Base-by-base conservation (phyloP, 2,113 vertebrate genomes). In the Hirundichthys speculiger region DNA sequence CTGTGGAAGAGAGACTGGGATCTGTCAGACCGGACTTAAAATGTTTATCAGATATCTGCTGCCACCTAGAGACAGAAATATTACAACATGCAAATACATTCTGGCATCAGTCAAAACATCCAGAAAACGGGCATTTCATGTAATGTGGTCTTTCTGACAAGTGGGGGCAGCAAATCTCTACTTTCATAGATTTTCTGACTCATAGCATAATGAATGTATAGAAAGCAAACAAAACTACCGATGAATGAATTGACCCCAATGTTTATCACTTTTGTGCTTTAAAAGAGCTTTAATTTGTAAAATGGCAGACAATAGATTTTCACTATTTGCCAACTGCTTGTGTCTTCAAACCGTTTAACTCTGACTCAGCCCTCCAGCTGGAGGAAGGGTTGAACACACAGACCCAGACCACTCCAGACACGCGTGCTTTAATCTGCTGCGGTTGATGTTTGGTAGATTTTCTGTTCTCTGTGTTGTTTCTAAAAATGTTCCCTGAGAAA, bases 31-130 rank as follows among this genome's bases (percentile, higher is more conserved):
- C 54, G 9, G 20, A 42, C 52, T 43, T 15, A 43, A 19, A 60
- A 45, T 11, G 18, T 45, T 45, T 46, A 1, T 56, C 42, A 20
- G 63, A 59, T 79, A 80, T 88, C 54, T 91, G 82, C 91, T 91
- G 83, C 87, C 91, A 90, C 52, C 91, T 88, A 77, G 60, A 34
- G 92, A 61, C 8, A 27, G 45, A 61, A 63, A 16, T 20, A 58
- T 12, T 15, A 65, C 24, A 51, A 19, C 75, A 75, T 40, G 15
- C 0, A 43, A 64, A 47, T 4, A 2, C n/a, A 52, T 19, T 6
- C 13, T 34, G 1, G 2, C 5, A 39, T 10, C 1, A 4, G 10
- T 13, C 21, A 13, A 25, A 13, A 20, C n/a, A 38, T 52, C 43
- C 20, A 0, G 0, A 34, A 30, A 15, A 14, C 15, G 13, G 3